These are phyloP conservation scores for Reinhardtius hippoglossoides DNA, from an alignment of 2,113 vertebrate species.

Conservation along the genomic window DNA sequence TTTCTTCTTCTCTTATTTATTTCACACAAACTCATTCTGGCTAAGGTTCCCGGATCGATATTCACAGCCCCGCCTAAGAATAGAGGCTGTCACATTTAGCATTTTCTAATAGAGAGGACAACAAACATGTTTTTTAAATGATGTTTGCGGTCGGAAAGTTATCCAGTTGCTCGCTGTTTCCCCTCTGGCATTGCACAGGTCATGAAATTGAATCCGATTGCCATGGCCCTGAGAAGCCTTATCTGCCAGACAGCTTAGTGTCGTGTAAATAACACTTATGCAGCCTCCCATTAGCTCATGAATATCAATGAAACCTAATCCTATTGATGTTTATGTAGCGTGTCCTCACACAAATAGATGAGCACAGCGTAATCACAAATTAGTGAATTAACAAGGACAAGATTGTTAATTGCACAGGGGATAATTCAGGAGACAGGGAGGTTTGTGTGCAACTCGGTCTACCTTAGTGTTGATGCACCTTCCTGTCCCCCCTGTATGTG, in stretches of 20 bases:
- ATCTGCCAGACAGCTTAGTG: constrained; percentile 77
- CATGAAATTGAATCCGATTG: constrained; percentile 72
- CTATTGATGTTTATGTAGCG: constrained; percentile 79
- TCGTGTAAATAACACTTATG: constrained; percentile 78
- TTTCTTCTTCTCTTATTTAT: constrained; percentile 54
- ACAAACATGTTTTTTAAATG: constrained; percentile 58
- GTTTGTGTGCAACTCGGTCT: constrained; percentile 3
- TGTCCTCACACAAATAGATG: constrained; percentile 72
- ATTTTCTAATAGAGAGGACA: constrained; percentile 55
- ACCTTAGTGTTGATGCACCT: constrained; percentile 14
- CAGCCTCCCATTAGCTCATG: constrained; percentile 75
- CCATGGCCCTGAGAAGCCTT: constrained; percentile 67
- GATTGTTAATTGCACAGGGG: constrained; percentile 60
- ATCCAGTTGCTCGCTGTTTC: constrained; percentile 34
- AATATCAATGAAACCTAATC: constrained; percentile 83
- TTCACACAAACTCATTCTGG: constrained; percentile 52
- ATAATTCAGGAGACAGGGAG: constrained; percentile 55
- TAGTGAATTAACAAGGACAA: constrained; percentile 69
- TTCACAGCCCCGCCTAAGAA: constrained; percentile 48
- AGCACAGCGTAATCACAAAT: constrained; percentile 73
- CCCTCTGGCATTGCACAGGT: constrained; percentile 55
- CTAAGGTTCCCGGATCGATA: constrained; percentile 58
- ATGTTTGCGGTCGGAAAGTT: constrained; percentile 56
- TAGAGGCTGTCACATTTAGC: constrained; percentile 54
- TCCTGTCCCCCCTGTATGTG: constrained; percentile 12